These are phyloP conservation scores for Dione vanillae DNA, from an alignment of 2,888 invertebrate species.

Conservation along the genomic window DNA sequence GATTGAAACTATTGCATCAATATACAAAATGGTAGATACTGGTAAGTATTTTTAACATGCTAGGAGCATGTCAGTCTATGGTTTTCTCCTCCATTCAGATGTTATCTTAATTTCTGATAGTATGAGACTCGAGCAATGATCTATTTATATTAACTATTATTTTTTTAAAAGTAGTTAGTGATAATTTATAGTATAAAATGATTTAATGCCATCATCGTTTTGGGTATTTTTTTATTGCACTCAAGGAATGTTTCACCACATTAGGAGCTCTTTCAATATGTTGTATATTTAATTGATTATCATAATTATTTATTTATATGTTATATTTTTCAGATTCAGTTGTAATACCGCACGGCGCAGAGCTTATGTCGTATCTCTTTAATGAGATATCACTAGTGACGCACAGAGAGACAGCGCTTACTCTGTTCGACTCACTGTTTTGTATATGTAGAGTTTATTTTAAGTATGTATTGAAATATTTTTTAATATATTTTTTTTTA, in stretches of 20 bases:
- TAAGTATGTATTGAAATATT: slow-evolving; percentile 68
- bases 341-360: slow-evolving; percentile 79
- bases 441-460: slow-evolving; percentile 85
- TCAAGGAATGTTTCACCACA: too few species aligned
- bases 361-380: slow-evolving; percentile 87
- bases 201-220: too few species aligned
- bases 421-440: slow-evolving; percentile 83
- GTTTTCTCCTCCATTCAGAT: too few species aligned
- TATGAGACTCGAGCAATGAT: too few species aligned
- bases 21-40: slow-evolving; percentile 79
- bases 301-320: neutral
- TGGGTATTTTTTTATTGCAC: too few species aligned
- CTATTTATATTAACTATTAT: too few species aligned
- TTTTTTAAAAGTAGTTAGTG: too few species aligned
- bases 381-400: slow-evolving; percentile 85
- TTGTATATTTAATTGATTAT: neutral
- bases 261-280: neutral
- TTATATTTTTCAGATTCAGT: slow-evolving; percentile 56
- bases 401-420: slow-evolving; percentile 80
- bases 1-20: slow-evolving; percentile 80
- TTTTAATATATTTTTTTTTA: neutral
- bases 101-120: too few species aligned
- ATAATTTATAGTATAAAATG: too few species aligned
- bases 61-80: too few species aligned
- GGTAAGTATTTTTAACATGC: slow-evolving; percentile 55